phyloP scores from a whole-genome alignment of 2,113 vertebrate genomes.

The Okapia johnstoni region DNA sequence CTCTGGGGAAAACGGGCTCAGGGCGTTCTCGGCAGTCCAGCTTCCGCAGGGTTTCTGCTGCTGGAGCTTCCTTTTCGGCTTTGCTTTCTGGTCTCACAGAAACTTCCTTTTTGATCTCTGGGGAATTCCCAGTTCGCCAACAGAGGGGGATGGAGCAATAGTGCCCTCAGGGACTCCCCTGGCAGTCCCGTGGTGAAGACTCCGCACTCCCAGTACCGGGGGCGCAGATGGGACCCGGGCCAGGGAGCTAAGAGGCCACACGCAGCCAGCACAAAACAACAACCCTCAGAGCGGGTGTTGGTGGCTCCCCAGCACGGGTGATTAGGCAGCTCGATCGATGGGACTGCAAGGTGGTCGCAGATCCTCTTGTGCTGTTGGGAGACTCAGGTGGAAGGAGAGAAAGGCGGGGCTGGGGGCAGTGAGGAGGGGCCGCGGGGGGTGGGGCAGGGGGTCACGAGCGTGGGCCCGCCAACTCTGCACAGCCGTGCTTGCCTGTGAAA shows the following conservation, averaged over 20 bases:
- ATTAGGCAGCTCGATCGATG: accelerated
- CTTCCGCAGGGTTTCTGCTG: neutral
- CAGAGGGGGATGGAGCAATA: accelerated
- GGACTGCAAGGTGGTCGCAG: accelerated
- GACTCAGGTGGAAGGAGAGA: neutral
- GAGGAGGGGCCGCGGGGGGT: neutral
- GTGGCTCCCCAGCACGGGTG: no score
- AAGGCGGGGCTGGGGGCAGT: neutral
- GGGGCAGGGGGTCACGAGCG: neutral
- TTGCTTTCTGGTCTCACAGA: neutral
- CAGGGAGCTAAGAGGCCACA: neutral
- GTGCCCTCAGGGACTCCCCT: neutral
- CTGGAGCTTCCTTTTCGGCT: neutral
- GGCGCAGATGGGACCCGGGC: neutral
- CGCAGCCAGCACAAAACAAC: neutral
- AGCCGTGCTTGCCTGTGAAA: accelerated
- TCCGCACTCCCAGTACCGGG: neutral
- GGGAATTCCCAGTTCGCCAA: neutral
- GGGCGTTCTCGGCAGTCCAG: accelerated
- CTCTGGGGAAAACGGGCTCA: no score
- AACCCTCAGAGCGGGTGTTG: neutral
- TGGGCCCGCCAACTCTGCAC: neutral
- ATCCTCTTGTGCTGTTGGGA: no score
- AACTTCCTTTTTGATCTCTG: neutral
- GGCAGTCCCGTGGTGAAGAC: neutral